Conservation (phyloP, 2,888 invertebrate genomes). For the Drosophila peninsularis region DNA sequence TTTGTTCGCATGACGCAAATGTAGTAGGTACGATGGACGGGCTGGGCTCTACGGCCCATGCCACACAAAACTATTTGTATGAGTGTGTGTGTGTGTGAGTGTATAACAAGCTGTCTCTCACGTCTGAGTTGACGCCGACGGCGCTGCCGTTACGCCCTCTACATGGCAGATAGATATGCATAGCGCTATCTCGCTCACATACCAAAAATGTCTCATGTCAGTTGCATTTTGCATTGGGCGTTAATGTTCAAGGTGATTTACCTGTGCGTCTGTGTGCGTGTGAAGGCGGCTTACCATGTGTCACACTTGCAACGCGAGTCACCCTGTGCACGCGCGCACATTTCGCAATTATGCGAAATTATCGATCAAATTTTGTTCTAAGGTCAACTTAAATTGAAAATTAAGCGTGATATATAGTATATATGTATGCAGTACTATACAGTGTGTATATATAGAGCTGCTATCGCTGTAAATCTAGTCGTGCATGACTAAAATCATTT, state of each 20-base stretch:
- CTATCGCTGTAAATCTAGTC: constrained; percentile 53
- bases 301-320: constrained; percentile 50
- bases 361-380: constrained; percentile 79
- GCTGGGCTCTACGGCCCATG: constrained; percentile 37
- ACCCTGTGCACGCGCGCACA: constrained; percentile 39
- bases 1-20: constrained; percentile 70
- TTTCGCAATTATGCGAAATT: constrained; percentile 82
- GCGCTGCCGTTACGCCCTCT: constrained; percentile 10
- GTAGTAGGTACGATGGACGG: constrained; percentile 40
- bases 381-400: constrained; percentile 78
- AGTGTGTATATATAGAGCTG: constrained; percentile 15
- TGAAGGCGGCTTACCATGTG: constrained; percentile 54
- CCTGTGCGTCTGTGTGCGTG: constrained; percentile 27
- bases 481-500: constrained; percentile 62
- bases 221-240: constrained; percentile 77
- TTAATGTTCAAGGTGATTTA: constrained; percentile 83
- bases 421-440: background rate
- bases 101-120: constrained; percentile 63
- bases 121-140: constrained; percentile 48
- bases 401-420: constrained; percentile 32
- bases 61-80: constrained; percentile 27
- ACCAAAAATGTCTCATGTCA: constrained; percentile 58
- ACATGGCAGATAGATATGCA: constrained; percentile 1
- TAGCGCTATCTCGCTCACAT: constrained; percentile 34
- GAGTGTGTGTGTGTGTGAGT: background rate